A percentile compares a stretch with the other conserved stretches of the same genome.
Conservation (phyloP, 2,113 vertebrate genomes). For the Myrmophylax atrothorax region DNA sequence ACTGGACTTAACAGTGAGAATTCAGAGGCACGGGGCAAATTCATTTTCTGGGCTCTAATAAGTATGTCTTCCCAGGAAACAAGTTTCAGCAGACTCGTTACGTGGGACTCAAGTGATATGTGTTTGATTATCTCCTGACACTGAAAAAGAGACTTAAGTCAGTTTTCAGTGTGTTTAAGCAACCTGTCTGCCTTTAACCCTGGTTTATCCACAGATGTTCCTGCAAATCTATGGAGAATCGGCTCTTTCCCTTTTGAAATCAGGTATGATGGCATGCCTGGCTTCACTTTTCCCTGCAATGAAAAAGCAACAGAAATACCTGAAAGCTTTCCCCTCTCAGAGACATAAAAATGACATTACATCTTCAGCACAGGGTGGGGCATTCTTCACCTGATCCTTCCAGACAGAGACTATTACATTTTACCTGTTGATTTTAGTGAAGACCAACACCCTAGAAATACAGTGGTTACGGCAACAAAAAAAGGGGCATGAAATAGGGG, state of each 20-base stretch:
- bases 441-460: constrained; percentile 28
- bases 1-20: not conserved
- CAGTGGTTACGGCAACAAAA: constrained; percentile 38
- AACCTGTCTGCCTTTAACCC: constrained; percentile 42
- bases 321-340: not conserved
- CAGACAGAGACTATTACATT: not conserved
- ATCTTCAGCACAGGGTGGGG: not conserved
- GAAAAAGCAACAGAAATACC: not conserved
- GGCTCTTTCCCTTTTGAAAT: constrained; percentile 3
- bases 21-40: not conserved
- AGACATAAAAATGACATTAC: not conserved
- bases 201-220: not conserved
- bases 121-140: constrained; percentile 26
- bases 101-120: not conserved
- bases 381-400: not conserved
- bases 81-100: constrained; percentile 26
- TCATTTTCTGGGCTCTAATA: not conserved
- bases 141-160: not conserved
- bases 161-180: not conserved
- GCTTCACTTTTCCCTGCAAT: not conserved
- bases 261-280: not conserved
- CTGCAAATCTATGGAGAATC: not conserved
- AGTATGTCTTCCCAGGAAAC: constrained; percentile 5
- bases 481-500: constrained; percentile 63
- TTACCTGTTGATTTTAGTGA: constrained; percentile 1